phyloP scores from a whole-genome alignment of 2,888 invertebrate species.

The Digitonthophagus gazella region DNA sequence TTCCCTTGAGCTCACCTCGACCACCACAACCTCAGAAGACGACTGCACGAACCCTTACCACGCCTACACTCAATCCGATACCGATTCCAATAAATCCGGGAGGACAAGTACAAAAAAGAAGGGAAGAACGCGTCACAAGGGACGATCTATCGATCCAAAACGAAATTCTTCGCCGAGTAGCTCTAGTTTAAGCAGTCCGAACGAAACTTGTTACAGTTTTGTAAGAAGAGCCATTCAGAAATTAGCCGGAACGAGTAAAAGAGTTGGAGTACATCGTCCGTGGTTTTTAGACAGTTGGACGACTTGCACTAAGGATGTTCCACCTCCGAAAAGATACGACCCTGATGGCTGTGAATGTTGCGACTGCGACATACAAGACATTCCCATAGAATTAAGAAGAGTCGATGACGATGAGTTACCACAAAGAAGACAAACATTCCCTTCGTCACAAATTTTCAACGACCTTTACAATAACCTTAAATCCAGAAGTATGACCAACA shows the following conservation, averaged over 20 bases:
- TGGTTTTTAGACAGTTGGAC: constrained; percentile 85
- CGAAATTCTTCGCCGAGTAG: constrained; percentile 69
- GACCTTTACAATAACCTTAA: constrained; percentile 61
- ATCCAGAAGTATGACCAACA: constrained; percentile 81
- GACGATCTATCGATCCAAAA: constrained; percentile 65
- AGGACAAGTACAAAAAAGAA: constrained; percentile 53
- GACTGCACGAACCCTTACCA: constrained; percentile 59
- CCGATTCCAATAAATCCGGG: constrained; percentile 53
- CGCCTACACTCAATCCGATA: constrained; percentile 61
- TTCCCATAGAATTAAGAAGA: constrained; percentile 84
- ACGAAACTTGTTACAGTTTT: constrained; percentile 92
- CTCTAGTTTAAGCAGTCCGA: constrained; percentile 85
- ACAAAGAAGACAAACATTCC: constrained; percentile 57
- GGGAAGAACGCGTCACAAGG: constrained; percentile 54
- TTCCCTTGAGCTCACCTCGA: constrained; percentile 53
- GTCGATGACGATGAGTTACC: constrained; percentile 63
- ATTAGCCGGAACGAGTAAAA: constrained; percentile 65
- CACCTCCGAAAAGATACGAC: constrained; percentile 51
- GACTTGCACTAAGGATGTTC: constrained; percentile 46
- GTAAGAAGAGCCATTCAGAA: constrained; percentile 83
- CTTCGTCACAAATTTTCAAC: constrained; percentile 50
- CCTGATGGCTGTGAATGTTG: constrained; percentile 60
- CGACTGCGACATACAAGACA: constrained; percentile 66
- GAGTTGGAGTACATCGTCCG: constrained; percentile 55
- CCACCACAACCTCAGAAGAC: constrained; percentile 57